Base-by-base conservation (phyloP, 2,113 vertebrate genomes). In the Atractosteus spatula region DNA sequence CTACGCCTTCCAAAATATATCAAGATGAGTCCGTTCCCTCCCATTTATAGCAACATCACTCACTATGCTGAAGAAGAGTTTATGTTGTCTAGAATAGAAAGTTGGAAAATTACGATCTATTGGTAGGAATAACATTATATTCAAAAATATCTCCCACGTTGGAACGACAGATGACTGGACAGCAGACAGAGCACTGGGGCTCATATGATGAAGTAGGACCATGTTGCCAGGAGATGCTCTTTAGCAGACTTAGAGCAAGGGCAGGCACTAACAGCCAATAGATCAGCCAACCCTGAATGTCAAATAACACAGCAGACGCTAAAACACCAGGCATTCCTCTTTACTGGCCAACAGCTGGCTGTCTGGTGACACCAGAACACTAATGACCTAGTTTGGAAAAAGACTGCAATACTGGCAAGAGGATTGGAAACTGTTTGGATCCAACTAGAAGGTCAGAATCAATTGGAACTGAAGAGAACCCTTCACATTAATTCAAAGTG, bases 271-370 rank as follows among this genome's bases (percentile, higher is more conserved):
- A 89, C 87, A 83, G 85, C 87, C 89, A 86, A 90, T 90, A 90
- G 89, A 91, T 91, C 88, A 90, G 89, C 89, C 90, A 90, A 86
- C 83, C 80, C 89, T 90, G 88, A 91, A 92, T 91, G 89, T 90
- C 89, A 91, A 88, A 84, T 72, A 78, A 75, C 87, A 84, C 88
- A 91, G 90, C 90, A 90, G 88, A 87, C 83, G 55, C 80, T 73
- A 76, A 80, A 65, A 80, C 89, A 88, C 90, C 89, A 90, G 86
- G 85, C 89, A 87, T 88, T 88, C 87, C 84, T 85, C 57, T 12
- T 68, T 70, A 41, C 73, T 70, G 55, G 41, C n/a, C 16, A 59
- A 8, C 71, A 86, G 85, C 81, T 81, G 82, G 89, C 87, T 89
- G 85, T 88, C 89, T 91, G 86, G 88, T 91, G 89, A 90, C 89